Evolutionary conservation across 2,888 invertebrate species (phyloP), one percentile per base, ranked within the genome.

Genomic region (Papilio demoleus): DNA sequence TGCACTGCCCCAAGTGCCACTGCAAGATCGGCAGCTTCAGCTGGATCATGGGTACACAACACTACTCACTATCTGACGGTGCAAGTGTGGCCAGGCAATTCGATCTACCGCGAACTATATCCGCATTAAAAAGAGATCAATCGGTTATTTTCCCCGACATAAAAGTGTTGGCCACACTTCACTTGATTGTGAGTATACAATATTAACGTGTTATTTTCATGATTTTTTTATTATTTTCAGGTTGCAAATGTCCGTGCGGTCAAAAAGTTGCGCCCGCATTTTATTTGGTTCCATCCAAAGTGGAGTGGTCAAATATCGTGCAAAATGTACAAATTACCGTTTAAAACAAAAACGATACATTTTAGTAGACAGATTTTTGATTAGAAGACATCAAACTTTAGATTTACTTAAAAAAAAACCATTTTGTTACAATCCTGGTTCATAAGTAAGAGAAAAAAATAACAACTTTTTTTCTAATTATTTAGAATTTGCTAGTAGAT

Each of bases 241-340:
- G 97, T 66, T 97, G 97, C 78, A 96, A 96, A 77, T 98, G 98
- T 85, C 97, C 97, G 0, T 98, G 98, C 86, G 97, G 97, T 0
- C 95, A 96, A 72, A 97, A 97, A 88, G 96, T 98, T 70, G 96
- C 97, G 14, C 98, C 98, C 0, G 97, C 97, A 27, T 98, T 98
- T 92, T 98, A 98, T 88, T 93, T 98, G 76, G 96, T 97, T 78
- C 97, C 97, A 45, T 97, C 97, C 53, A 97, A 97, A 92, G 97
- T 98, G 71, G 98, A 98, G 87, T 96, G 96, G 93, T 96, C 97
- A 70, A 97, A 96, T 85, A 95, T 96, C 65, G 97, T 97, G 64
- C 97, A 97, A 84, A 97, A 97, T 85, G 95, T 97, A 69, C 97
- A 97, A 88, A 93, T 95, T 70, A 97, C 96, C n/a, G 94, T 96